phyloP scores from a whole-genome alignment of 2,113 vertebrate species.

The Mus spicilegus region DNA sequence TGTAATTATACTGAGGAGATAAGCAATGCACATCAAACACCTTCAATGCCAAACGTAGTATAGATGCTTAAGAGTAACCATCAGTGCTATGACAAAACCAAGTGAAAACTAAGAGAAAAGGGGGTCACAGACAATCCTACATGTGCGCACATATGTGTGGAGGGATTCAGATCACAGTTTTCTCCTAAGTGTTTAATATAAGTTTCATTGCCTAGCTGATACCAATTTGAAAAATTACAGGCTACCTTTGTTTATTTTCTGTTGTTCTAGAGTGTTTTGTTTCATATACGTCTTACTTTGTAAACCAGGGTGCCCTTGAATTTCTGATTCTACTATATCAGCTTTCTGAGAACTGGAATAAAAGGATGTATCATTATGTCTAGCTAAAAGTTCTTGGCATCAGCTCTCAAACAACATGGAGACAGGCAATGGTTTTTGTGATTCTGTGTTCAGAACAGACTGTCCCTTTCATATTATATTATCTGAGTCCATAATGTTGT shows the following conservation, averaged over 20 bases:
- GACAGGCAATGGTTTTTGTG: neutral
- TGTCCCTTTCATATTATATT: neutral
- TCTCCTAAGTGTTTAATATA: neutral
- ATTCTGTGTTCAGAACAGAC: neutral
- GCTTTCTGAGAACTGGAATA: neutral
- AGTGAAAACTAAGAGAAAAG: too few relatives aligned
- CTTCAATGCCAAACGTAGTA: fast-evolving
- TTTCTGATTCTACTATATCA: neutral
- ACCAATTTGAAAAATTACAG: neutral
- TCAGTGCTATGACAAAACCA: neutral
- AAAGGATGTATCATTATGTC: neutral
- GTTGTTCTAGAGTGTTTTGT: neutral
- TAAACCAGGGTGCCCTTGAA: neutral
- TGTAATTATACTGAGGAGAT: neutral
- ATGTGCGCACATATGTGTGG: neutral
- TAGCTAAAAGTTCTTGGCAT: neutral
- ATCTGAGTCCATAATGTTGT: neutral
- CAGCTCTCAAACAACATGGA: neutral
- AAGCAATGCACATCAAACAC: neutral
- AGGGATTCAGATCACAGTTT: neutral
- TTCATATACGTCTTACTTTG: neutral
- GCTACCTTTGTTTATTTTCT: neutral
- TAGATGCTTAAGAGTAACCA: neutral
- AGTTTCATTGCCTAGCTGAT: neutral
- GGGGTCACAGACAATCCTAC: neutral